A percentile compares a stretch with the other conserved stretches of the same genome.
These are phyloP conservation scores for Drosophila lutescens DNA, from an alignment of 2,888 invertebrate genomes.

Conservation along the genomic window DNA sequence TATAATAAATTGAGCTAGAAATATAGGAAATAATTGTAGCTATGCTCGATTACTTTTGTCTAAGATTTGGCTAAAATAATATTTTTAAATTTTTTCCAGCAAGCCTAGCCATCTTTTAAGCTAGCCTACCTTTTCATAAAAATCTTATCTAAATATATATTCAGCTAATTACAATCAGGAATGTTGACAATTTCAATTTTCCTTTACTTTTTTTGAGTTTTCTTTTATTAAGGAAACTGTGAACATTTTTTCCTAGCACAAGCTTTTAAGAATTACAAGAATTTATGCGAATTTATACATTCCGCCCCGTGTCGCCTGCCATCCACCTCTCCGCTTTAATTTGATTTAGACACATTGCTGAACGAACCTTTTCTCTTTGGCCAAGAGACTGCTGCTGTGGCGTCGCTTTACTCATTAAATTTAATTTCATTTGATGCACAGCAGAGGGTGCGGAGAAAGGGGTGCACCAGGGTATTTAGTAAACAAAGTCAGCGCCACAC, in stretches of 20 bases:
- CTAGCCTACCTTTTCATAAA: not conserved
- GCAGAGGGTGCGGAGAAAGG: slow-evolving; percentile 8
- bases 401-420: slow-evolving; percentile 66
- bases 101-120: too few species aligned
- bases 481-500: slow-evolving; percentile 69
- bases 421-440: slow-evolving; percentile 66
- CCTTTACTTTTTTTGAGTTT: not conserved
- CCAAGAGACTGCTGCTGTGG: slow-evolving; percentile 48
- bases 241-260: slow-evolving; percentile 13
- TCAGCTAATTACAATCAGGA: slow-evolving; percentile 6
- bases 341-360: slow-evolving; percentile 72
- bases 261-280: slow-evolving; percentile 57
- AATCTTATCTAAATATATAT: not conserved
- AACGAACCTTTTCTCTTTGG: slow-evolving; percentile 70
- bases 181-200: slow-evolving; percentile 11
- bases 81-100: too few species aligned
- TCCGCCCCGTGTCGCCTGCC: not conserved
- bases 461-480: slow-evolving; percentile 33
- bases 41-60: too few species aligned
- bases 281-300: slow-evolving; percentile 55
- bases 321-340: slow-evolving; percentile 49
- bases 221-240: slow-evolving; percentile 6
- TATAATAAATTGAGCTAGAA: not conserved
- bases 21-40: too few species aligned
- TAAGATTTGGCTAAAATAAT: too few species aligned